phyloP scores from a whole-genome alignment of 92 coral and sea anemone genomes.

The Epizoanthus stellaris region DNA sequence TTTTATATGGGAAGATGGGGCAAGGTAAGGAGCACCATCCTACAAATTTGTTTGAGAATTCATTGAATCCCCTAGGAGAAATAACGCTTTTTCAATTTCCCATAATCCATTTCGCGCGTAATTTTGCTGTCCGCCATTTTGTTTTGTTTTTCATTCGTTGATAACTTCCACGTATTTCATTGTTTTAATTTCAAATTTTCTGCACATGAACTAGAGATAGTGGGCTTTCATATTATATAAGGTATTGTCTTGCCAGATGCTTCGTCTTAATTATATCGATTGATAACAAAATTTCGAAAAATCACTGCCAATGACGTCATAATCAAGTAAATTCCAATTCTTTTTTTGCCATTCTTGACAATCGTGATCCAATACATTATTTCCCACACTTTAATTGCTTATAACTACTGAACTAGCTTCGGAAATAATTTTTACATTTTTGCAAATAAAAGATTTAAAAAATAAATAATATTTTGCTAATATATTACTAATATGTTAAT shows the following conservation, averaged over 20 bases:
- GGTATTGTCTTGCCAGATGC: conserved; percentile 10
- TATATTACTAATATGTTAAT: too few species aligned
- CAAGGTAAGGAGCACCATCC: too few species aligned
- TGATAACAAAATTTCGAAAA: conserved; percentile 2
- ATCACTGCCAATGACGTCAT: conserved; percentile 3
- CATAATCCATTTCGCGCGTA: conserved; percentile 9
- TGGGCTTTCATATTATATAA: not conserved
- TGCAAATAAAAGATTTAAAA: too few species aligned
- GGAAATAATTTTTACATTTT: too few species aligned
- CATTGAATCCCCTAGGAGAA: not conserved
- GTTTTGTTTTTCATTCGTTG: conserved; percentile 8
- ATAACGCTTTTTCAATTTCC: conserved; percentile 16
- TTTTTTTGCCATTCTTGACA: conserved; percentile 8
- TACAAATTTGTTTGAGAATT: too few species aligned
- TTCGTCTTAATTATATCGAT: conserved; percentile 11
- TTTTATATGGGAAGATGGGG: too few species aligned
- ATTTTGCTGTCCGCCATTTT: conserved; percentile 19
- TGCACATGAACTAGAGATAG: conserved; percentile 18
- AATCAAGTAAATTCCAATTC: conserved; percentile 9
- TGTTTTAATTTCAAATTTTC: conserved; percentile 5
- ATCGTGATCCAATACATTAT: not conserved
- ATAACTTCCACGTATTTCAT: conserved; percentile 22
- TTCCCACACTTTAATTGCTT: too few species aligned
- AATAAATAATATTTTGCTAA: too few species aligned
- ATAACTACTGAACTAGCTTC: too few species aligned